Percentiles rank a stretch among this genome's conserved stretches.
These are phyloP conservation scores for Drosophila saltans DNA, from an alignment of 1,140 invertebrate species.

Conservation along the genomic window DNA sequence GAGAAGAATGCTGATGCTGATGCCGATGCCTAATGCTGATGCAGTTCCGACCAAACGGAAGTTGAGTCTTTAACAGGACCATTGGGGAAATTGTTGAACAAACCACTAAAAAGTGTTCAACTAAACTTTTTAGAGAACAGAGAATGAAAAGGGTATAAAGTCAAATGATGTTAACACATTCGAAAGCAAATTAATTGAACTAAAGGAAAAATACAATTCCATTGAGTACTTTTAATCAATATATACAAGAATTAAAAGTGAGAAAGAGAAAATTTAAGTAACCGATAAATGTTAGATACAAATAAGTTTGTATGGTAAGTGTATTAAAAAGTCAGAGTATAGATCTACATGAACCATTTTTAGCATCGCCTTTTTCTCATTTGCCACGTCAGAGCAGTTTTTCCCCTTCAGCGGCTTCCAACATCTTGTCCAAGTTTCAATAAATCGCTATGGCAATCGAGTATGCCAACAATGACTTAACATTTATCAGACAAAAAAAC, in stretches of 20 bases:
- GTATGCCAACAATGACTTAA: constrained; percentile 38
- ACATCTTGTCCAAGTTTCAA: constrained; percentile 26
- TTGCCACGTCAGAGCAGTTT: not conserved
- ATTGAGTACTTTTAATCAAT: no score
- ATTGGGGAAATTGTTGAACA: constrained; percentile 3
- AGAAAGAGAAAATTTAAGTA: no score
- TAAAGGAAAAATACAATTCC: no score
- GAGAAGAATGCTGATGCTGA: not conserved
- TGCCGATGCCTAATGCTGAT: not conserved
- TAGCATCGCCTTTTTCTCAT: not conserved
- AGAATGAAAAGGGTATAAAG: not conserved
- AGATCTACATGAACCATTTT: not conserved
- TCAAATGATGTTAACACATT: not conserved
- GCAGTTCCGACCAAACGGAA: constrained; percentile 5
- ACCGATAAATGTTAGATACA: no score
- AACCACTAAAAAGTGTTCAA: not conserved
- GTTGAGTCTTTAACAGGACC: constrained; percentile 1
- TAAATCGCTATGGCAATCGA: constrained; percentile 42
- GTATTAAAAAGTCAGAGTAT: not conserved
- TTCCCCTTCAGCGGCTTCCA: not conserved
- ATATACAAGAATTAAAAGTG: no score
- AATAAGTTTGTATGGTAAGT: no score
- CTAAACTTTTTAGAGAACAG: not conserved
- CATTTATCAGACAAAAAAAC: constrained; percentile 15
- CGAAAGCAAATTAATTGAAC: not conserved